Conservation (phyloP, 2,797 vertebrate species). For the Gastrophryne carolinensis region DNA sequence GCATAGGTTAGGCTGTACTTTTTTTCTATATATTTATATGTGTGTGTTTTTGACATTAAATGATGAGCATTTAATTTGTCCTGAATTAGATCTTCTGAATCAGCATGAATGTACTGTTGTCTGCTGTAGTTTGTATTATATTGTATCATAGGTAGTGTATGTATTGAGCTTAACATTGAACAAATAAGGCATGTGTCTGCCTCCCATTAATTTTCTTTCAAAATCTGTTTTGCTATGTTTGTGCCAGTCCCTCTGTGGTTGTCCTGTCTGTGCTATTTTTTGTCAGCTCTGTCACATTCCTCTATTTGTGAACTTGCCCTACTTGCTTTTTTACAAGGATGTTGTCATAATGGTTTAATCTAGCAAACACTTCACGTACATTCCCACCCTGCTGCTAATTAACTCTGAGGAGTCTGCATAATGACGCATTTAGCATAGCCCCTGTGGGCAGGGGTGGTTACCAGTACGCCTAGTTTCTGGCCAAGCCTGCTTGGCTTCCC, state of each 20-base stretch:
- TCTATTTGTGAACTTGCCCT: slow-evolving; percentile 14
- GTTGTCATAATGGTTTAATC: slow-evolving; percentile 39
- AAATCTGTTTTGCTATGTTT: background rate
- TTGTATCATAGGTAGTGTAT: too few species aligned
- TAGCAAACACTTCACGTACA: background rate
- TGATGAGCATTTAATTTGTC: too few species aligned
- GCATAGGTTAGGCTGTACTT: too few species aligned
- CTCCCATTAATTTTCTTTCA: too few species aligned
- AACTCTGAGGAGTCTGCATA: slow-evolving; percentile 12
- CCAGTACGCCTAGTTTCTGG: slow-evolving; percentile 19
- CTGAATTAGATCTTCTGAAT: too few species aligned
- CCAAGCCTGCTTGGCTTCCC: background rate
- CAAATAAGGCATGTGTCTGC: too few species aligned
- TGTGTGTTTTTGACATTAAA: too few species aligned
- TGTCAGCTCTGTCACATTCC: slow-evolving; percentile 8
- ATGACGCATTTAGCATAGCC: slow-evolving; percentile 38
- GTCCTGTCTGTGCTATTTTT: background rate
- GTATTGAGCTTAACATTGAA: too few species aligned
- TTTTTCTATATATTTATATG: too few species aligned
- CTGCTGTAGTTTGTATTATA: too few species aligned
- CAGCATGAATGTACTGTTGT: too few species aligned
- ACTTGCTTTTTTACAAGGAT: slow-evolving; percentile 33
- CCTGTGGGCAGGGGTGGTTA: slow-evolving; percentile 48
- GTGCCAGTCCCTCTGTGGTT: too few species aligned
- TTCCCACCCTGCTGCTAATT: slow-evolving; percentile 42